Evolutionary conservation across 2,888 invertebrate genomes (phyloP).

Genomic region (Drosophila birchii): DNA sequence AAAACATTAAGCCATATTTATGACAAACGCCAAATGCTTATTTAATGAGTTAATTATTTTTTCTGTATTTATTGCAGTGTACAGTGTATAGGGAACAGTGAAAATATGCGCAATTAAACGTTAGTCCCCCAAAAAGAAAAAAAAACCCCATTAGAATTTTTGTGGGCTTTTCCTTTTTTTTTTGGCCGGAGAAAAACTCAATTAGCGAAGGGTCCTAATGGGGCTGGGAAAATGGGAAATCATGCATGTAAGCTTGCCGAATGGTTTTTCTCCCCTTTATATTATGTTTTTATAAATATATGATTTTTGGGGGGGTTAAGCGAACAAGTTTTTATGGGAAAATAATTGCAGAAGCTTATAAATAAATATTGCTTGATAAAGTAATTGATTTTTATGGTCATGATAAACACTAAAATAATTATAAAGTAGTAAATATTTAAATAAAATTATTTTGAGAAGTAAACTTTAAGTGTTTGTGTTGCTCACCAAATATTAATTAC

Average conservation of each 20-base stretch:
- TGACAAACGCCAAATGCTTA: constrained; percentile 78
- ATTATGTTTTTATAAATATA: constrained; percentile 10
- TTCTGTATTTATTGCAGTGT: constrained; percentile 76
- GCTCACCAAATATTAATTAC: no score
- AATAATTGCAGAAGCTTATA: constrained; percentile 1
- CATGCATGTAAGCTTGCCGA: constrained; percentile 14
- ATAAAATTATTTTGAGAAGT: neutral
- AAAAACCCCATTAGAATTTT: constrained; percentile 55
- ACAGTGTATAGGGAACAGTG: constrained; percentile 51
- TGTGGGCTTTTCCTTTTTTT: neutral
- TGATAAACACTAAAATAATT: neutral
- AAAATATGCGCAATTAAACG: constrained; percentile 74
- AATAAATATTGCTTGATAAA: neutral
- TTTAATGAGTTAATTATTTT: constrained; percentile 81
- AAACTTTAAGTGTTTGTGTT: neutral
- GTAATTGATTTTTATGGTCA: neutral
- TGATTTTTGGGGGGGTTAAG: neutral
- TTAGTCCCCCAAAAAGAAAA: neutral
- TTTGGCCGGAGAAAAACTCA: constrained; percentile 24
- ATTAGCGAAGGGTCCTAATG: constrained; percentile 40
- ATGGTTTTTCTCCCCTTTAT: constrained; percentile 1
- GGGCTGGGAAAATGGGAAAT: constrained; percentile 7
- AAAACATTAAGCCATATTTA: constrained; percentile 76
- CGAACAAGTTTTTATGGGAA: neutral
- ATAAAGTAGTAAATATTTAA: neutral